A percentile compares a stretch with the other conserved stretches of the same genome.
Conservation (phyloP, 2,888 invertebrate species). For the Drosophila differens region DNA sequence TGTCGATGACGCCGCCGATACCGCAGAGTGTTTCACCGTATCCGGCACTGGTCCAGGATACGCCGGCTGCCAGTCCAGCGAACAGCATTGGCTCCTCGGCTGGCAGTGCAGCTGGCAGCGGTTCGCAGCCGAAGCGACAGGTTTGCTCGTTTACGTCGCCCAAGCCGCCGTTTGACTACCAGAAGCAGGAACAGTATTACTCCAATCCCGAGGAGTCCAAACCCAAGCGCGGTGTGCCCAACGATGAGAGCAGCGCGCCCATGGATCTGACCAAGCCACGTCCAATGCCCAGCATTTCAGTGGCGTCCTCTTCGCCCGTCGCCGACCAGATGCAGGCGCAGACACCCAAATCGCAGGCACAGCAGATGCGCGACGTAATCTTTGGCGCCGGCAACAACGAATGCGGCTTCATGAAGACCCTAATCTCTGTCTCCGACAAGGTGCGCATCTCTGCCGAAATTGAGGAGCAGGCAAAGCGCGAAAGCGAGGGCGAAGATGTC, state of each 20-base stretch:
- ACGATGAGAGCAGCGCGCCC: conserved; percentile 81
- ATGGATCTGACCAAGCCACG: conserved; percentile 85
- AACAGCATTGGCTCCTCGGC: conserved; percentile 66
- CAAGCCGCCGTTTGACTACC: conserved; percentile 85
- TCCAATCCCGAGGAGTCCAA: conserved; percentile 84
- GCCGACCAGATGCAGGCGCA: conserved; percentile 5
- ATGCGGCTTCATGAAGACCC: conserved; percentile 82
- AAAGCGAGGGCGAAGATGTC: conserved; percentile 86
- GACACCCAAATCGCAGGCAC: conserved; percentile 79
- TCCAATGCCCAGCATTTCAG: background rate
- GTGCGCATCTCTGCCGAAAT: conserved; percentile 79
- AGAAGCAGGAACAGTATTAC: conserved; percentile 85
- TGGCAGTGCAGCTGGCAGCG: conserved; percentile 29
- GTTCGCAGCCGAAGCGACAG: conserved; percentile 72
- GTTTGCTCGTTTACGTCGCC: conserved; percentile 84
- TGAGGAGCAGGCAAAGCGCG: conserved; percentile 66
- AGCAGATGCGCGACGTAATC: conserved; percentile 84
- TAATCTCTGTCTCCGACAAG: conserved; percentile 85
- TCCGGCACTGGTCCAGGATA: conserved; percentile 61
- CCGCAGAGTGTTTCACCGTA: conserved; percentile 83
- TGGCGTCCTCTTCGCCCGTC: background rate
- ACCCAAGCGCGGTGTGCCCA: conserved; percentile 73
- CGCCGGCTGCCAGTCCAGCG: conserved; percentile 57
- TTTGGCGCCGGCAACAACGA: conserved; percentile 82
- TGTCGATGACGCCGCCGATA: conserved; percentile 87